A percentile compares a stretch with the other conserved stretches of the same genome.
These are phyloP conservation scores for Odocoileus hemionus DNA, from an alignment of 2,113 vertebrate species.

Conservation along the genomic window DNA sequence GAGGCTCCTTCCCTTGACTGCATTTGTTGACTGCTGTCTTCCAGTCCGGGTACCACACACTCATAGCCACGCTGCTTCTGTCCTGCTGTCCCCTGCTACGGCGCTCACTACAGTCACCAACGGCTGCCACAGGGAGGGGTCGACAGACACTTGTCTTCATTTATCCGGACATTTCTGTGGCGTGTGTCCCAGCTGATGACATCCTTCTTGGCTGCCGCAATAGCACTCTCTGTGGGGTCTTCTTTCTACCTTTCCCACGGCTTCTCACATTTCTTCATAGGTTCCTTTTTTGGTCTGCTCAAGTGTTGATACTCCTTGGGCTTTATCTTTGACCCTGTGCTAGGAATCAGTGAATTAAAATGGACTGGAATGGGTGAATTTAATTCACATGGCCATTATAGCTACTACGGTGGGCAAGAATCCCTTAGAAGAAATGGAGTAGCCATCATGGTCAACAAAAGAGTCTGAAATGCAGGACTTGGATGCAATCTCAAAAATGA, in stretches of 20 bases:
- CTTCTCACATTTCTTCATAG: background rate
- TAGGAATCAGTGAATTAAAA: background rate
- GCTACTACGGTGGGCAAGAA: background rate
- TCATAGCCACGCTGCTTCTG: background rate
- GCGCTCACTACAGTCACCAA: background rate
- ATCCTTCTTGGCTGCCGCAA: background rate
- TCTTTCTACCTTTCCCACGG: background rate
- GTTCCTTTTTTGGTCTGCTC: background rate
- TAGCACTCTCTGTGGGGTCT: background rate
- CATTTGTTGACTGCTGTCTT: background rate
- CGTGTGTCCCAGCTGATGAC: background rate
- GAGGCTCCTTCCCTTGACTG: background rate
- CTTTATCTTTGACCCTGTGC: background rate
- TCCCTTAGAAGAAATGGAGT: background rate
- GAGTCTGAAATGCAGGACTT: background rate
- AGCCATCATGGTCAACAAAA: background rate
- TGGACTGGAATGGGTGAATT: background rate
- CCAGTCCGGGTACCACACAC: fast-evolving
- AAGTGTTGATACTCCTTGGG: background rate
- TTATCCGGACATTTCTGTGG: background rate
- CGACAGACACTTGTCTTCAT: background rate
- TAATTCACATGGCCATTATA: background rate
- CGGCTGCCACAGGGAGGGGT: background rate
- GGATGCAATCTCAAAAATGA: background rate
- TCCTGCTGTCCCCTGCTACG: background rate